Percentiles rank a stretch among this genome's conserved stretches.
phyloP scores from a whole-genome alignment of 2,888 invertebrate genomes.

The Mellilla xanthometata region DNA sequence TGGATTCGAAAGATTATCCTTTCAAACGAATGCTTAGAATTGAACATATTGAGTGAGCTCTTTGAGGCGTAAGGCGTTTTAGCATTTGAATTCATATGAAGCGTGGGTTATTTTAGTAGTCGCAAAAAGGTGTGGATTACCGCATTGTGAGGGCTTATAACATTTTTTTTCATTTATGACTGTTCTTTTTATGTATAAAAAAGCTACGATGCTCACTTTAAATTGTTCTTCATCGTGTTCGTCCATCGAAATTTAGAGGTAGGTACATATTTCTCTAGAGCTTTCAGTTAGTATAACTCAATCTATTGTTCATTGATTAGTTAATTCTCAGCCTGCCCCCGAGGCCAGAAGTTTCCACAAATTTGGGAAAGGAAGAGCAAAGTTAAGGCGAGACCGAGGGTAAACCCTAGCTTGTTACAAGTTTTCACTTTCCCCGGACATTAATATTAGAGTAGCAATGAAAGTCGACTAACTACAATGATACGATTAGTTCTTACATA shows the following conservation, averaged over 20 bases:
- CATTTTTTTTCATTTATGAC: no score
- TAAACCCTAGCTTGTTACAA: constrained; percentile 21
- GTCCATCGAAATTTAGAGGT: no score
- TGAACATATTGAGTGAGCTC: background rate
- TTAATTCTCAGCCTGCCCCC: constrained; percentile 19
- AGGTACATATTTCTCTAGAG: no score
- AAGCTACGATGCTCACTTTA: no score
- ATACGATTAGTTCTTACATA: no score
- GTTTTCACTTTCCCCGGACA: constrained; percentile 23
- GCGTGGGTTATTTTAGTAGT: no score
- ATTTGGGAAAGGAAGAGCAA: constrained; percentile 19
- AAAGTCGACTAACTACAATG: background rate
- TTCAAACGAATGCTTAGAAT: constrained; percentile 1
- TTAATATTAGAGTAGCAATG: constrained; percentile 22
- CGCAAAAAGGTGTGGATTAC: no score
- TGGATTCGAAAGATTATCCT: constrained; percentile 21
- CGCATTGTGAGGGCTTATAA: no score
- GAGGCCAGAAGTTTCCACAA: constrained; percentile 20
- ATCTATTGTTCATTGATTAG: constrained; percentile 21
- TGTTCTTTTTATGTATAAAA: no score
- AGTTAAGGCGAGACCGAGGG: constrained; percentile 18
- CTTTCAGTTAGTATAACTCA: constrained; percentile 4
- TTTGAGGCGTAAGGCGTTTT: background rate
- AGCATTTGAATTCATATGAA: no score
- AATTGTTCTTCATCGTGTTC: no score